phyloP scores from a whole-genome alignment of 1,140 invertebrate species.

The Drosophila kurseongensis region DNA sequence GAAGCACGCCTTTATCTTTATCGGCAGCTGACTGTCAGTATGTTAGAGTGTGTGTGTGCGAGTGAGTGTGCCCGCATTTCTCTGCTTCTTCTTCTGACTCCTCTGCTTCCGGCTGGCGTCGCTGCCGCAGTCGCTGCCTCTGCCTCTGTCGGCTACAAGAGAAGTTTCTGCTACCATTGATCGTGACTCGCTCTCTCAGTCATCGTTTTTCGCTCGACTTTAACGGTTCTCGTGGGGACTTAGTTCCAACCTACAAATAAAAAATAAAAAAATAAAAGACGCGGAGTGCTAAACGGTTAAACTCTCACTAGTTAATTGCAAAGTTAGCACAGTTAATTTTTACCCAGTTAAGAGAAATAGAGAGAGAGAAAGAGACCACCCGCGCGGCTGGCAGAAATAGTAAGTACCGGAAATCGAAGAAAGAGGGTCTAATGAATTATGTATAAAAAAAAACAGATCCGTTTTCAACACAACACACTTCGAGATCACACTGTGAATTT shows the following conservation, averaged over 20 bases:
- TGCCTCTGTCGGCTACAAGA: conserved; percentile 32
- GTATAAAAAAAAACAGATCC: conserved; percentile 67
- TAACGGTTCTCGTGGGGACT: conserved; percentile 63
- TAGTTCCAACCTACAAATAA: conserved; percentile 12
- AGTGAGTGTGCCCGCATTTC: conserved; percentile 70
- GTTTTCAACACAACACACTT: conserved; percentile 50
- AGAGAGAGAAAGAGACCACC: conserved; percentile 40
- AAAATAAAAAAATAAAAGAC: conserved; percentile 12
- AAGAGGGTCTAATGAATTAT: conserved; percentile 67
- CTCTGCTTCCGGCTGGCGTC: conserved; percentile 49
- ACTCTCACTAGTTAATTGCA: conserved; percentile 36
- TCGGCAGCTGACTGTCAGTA: conserved; percentile 70
- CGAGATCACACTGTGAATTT: conserved; percentile 65
- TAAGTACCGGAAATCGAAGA: conserved; percentile 69
- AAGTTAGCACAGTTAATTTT: conserved; percentile 17
- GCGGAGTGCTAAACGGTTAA: conserved; percentile 38
- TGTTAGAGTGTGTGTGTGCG: conserved; percentile 42
- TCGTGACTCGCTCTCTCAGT: conserved; percentile 53
- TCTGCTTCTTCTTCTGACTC: conserved; percentile 17
- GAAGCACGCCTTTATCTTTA: conserved; percentile 72
- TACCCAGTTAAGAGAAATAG: conserved; percentile 15
- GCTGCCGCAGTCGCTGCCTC: conserved; percentile 19
- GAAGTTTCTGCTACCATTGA: conserved; percentile 57
- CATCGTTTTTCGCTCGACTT: conserved; percentile 71
- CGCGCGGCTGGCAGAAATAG: conserved; percentile 52